phyloP scores from a whole-genome alignment of 2,113 vertebrate species.

The Zosterops japonicus region DNA sequence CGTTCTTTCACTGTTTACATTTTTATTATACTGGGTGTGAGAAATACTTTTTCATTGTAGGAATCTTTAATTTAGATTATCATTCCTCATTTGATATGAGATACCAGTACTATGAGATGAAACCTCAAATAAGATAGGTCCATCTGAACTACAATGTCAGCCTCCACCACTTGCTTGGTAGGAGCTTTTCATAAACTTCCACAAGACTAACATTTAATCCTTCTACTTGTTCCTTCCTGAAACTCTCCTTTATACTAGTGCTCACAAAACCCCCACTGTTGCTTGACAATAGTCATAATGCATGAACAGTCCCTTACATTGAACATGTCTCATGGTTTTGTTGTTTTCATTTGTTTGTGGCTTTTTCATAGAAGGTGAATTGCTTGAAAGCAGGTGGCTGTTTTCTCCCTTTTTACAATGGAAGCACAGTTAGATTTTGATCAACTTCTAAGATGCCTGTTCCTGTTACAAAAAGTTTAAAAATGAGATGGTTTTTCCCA shows the following conservation, averaged over 20 bases:
- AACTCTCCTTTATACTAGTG: not conserved
- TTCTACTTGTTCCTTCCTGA: not conserved
- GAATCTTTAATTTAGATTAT: not conserved
- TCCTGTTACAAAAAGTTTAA: not conserved
- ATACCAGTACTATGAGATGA: not conserved
- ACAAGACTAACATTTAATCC: not conserved
- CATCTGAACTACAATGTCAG: not conserved
- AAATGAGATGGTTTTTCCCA: not conserved
- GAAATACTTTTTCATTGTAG: not conserved
- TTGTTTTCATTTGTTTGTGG: not conserved
- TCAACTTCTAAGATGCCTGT: not conserved
- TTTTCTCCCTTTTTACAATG: not conserved
- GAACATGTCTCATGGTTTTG: not conserved
- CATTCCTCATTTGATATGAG: not conserved
- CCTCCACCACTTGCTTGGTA: not conserved
- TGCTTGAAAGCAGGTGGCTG: not conserved
- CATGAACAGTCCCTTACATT: not conserved
- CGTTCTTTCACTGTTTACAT: not conserved
- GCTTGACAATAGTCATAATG: not conserved
- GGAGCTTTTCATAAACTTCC: not conserved
- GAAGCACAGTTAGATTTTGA: not conserved
- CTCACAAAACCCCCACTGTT: not conserved
- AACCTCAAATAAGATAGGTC: not conserved
- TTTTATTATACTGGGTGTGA: not conserved
- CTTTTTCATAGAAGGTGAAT: not conserved